Base-by-base conservation (phyloP, 35 echinoderm and acorn worm genomes). In the Hemicentrotus pulcherrimus region DNA sequence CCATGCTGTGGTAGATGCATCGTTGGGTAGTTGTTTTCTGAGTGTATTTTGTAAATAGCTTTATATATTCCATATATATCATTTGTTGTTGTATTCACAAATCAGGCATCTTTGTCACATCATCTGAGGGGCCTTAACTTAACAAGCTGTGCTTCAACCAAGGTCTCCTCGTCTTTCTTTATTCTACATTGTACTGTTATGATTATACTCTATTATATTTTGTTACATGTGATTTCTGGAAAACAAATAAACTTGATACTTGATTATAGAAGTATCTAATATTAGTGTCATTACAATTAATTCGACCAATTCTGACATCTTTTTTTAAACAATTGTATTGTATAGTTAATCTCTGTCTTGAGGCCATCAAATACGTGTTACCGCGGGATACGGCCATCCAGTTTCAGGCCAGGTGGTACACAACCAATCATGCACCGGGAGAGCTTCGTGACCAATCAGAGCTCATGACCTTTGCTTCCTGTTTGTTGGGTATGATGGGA, bases 351-450 rank as follows among this genome's bases (percentile, higher is more conserved):
- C 45, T 91, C 12, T 99, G 98, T 94, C 91, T 99, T 5, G 97
- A 99, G 94, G 98, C 98, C 31, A 70, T 99, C n/a, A 99, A 97
- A 92, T 96, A 95, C 15, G 94, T 95, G 24, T 86, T 99, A 10
- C 98, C 97, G 10, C 87, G 95, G 31, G 98, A 99, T 32, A 91
- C 55, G 0, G 96, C 98, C 24, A 88, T 99, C 31, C 96, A 97
- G 94, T 46, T 97, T n/a, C 47, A 96, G 46, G 95, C 95, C 32
- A 99, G 95, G 35, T 99, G 98, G 98, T 99, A 99, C 58, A 88
- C 94, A 60, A 99, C 97, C 96, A 92, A 99, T 88, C 96, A 99
- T 95, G 98, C 97, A 94, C 98, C 97, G 50, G 97, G 98, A 31
- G 95, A 96, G 22, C 71, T 91, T 32, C 47, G 92, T 33, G 96